These are phyloP conservation scores for Triplophysa yarkandensis DNA, from an alignment of 2,797 vertebrate species.

Conservation along the genomic window DNA sequence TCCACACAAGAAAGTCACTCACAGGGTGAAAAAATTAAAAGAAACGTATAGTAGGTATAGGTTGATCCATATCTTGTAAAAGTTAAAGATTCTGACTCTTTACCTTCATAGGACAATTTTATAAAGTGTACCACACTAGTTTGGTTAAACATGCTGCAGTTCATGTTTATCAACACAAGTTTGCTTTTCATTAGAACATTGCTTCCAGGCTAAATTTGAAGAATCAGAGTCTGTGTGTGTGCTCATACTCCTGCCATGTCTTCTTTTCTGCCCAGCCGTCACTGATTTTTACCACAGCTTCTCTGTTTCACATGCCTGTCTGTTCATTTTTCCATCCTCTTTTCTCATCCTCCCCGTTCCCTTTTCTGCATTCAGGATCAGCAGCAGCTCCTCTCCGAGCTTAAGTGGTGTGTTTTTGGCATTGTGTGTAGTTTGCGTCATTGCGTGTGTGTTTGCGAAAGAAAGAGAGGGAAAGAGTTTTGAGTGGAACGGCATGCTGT, in stretches of 20 bases:
- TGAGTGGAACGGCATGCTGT: slow-evolving; percentile 55
- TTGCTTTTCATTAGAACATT: slow-evolving; percentile 26
- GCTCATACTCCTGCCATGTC: slow-evolving; percentile 11
- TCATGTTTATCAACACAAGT: slow-evolving; percentile 19
- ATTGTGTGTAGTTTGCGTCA: slow-evolving; percentile 46
- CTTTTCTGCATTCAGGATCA: slow-evolving; percentile 55
- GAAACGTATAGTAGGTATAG: no score
- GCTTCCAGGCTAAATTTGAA: slow-evolving; percentile 1
- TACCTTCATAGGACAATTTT: no score
- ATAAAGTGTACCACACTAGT: background rate
- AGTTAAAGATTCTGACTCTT: no score
- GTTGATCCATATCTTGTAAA: no score
- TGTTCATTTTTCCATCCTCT: slow-evolving; percentile 53
- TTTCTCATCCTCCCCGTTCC: slow-evolving; percentile 48
- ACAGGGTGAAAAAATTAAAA: no score
- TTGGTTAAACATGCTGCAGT: background rate
- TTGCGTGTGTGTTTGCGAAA: slow-evolving; percentile 43
- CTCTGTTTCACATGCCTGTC: slow-evolving; percentile 56
- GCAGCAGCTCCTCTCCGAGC: slow-evolving; percentile 45
- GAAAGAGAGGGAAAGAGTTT: slow-evolving; percentile 39
- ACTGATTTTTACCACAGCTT: slow-evolving; percentile 36
- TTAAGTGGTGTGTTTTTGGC: slow-evolving; percentile 52
- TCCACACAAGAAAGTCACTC: no score
- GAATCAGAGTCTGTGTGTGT: slow-evolving; percentile 12
- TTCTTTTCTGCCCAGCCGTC: slow-evolving; percentile 33